phyloP scores from a whole-genome alignment of 2,113 vertebrate genomes.

The Crotalus tigris region DNA sequence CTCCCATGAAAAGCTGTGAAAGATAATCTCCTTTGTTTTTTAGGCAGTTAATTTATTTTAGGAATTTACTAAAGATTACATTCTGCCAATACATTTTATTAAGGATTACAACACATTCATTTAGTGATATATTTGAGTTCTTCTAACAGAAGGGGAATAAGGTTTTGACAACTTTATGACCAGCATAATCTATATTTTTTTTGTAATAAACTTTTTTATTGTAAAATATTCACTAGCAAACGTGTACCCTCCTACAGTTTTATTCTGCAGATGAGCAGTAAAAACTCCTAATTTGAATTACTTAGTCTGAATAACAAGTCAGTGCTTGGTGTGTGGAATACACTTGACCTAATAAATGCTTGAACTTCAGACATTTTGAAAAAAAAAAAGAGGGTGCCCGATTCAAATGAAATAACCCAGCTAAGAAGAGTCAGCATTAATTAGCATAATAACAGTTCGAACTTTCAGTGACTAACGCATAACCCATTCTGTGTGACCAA shows the following conservation, averaged over 20 bases:
- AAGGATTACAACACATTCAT: background rate
- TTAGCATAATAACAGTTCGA: slow-evolving; percentile 14
- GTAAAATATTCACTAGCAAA: background rate
- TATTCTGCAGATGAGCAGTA: background rate
- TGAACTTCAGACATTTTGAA: slow-evolving; percentile 3
- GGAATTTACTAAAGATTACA: slow-evolving; percentile 1
- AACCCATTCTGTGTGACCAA: background rate
- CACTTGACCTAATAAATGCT: slow-evolving; percentile 3
- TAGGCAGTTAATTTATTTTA: slow-evolving; percentile 16
- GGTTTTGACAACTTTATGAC: slow-evolving; percentile 1
- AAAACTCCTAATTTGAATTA: background rate
- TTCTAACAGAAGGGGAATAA: background rate
- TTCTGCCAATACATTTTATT: slow-evolving; percentile 9
- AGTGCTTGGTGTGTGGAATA: background rate
- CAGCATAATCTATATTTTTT: background rate
- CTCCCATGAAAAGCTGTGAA: slow-evolving; percentile 5
- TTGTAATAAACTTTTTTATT: background rate
- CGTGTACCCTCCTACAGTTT: no score
- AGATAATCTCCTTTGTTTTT: slow-evolving; percentile 25
- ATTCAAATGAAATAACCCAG: background rate
- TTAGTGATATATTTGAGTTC: background rate
- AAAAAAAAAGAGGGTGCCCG: background rate
- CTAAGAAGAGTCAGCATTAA: slow-evolving; percentile 1
- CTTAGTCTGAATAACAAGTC: background rate
- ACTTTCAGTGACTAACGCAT: background rate